These are phyloP conservation scores for Meiosimyza platycephala DNA, from an alignment of 2,888 invertebrate genomes.

Conservation along the genomic window DNA sequence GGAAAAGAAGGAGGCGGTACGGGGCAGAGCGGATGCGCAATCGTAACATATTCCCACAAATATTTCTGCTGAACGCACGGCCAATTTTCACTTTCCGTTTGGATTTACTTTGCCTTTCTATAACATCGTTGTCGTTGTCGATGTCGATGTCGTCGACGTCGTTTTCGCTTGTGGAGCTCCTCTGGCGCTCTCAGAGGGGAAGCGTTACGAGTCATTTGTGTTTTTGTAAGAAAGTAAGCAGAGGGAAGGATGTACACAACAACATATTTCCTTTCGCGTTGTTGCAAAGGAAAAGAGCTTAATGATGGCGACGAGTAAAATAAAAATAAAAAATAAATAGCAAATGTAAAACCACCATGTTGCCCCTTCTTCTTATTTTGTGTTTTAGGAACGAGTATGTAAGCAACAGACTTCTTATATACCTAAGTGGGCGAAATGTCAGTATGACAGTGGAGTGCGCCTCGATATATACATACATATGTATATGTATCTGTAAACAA, in stretches of 20 bases:
- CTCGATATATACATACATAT: neutral
- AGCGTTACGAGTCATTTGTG: neutral
- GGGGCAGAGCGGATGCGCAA: conserved; percentile 10
- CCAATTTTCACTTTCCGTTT: conserved; percentile 67
- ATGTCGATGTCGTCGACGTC: conserved; percentile 9
- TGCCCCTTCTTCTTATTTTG: conserved; percentile 10
- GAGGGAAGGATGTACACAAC: conserved; percentile 30
- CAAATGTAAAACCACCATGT: no score
- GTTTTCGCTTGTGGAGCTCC: conserved; percentile 40
- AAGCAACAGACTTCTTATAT: neutral
- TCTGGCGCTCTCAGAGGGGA: conserved; percentile 32
- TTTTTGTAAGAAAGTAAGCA: neutral
- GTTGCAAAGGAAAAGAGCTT: conserved; percentile 27
- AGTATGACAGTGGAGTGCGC: neutral
- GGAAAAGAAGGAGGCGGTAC: neutral
- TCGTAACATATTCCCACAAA: conserved; percentile 42
- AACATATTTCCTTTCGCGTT: conserved; percentile 19
- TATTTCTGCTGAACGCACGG: conserved; percentile 48
- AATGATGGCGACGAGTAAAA: no score
- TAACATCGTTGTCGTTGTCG: conserved; percentile 19
- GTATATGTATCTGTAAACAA: neutral
- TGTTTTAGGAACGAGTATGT: conserved; percentile 19
- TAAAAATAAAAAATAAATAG: no score
- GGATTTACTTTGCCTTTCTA: conserved; percentile 52
- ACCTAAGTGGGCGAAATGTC: conserved; percentile 29